These are phyloP conservation scores for Lochmaea crataegi DNA, from an alignment of 2,888 invertebrate genomes.

Conservation along the genomic window DNA sequence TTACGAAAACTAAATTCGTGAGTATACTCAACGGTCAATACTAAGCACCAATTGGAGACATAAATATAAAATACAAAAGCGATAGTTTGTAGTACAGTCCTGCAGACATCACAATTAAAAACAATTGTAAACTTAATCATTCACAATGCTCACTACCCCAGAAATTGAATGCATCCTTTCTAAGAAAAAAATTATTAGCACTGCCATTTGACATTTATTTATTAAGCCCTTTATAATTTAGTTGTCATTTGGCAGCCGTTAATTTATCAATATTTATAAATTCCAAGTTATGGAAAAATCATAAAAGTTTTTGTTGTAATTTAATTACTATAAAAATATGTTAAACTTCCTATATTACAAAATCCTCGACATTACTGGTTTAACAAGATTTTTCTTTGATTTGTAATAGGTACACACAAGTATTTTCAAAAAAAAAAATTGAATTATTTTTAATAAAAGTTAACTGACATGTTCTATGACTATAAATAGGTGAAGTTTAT, in stretches of 20 bases:
- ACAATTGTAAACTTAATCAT: constrained; percentile 34
- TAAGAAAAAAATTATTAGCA: background rate
- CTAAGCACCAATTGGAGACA: background rate
- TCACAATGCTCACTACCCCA: constrained; percentile 22
- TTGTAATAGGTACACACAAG: background rate
- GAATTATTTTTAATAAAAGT: background rate
- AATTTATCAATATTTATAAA: background rate
- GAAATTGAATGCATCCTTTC: background rate
- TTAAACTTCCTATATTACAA: background rate
- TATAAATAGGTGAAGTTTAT: too few species aligned
- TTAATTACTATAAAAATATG: background rate
- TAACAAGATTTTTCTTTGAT: background rate
- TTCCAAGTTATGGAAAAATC: background rate
- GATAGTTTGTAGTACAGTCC: constrained; percentile 1
- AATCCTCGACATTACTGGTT: background rate
- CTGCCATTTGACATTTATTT: background rate
- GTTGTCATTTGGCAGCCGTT: background rate
- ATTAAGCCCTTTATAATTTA: background rate
- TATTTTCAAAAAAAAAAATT: background rate
- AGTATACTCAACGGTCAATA: background rate
- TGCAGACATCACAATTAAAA: constrained; percentile 36
- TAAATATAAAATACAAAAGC: background rate
- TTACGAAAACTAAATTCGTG: background rate
- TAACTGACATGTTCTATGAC: too few species aligned
- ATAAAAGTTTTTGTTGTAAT: background rate